Evolutionary conservation across 2,888 invertebrate genomes (phyloP), one percentile per base, ranked within the genome.

Genomic region (Lampropteryx suffumata): DNA sequence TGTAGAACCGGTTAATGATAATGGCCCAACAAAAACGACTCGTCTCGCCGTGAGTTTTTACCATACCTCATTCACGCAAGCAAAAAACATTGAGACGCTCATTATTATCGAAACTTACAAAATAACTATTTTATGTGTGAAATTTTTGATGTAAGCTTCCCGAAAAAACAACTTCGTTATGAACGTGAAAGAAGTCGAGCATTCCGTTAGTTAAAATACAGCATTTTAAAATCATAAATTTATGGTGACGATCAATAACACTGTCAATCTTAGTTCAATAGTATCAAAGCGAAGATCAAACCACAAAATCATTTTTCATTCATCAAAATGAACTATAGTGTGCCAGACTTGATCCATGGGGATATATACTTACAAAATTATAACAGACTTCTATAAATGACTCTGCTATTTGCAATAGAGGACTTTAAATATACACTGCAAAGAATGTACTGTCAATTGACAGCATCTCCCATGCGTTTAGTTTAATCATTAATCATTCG

Each of bases 401-500:
- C 64, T 65, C 68, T 71, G 61, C 69, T 67, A 73, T 80, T 79
- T 73, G 65, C 74, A 79, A 64, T 29, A 69, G 68, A 79, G 79
- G 74, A 70, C 75, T 74, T 71, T 62, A 74, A 76, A 75, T 75
- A 78, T 80, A 76, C 76, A 78, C 74, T 75, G 66, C 50, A 59
- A 73, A 75, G 75, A 76, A 82, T 77, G 66, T 71, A 64, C 73
- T 10, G 76, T 82, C 84, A 80, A 83, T 82, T 81, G 79, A 78
- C 75, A 76, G 80, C 80, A 82, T 82, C 80, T 73, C 72, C 78
- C 73, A 73, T 67, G 72, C 73, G 76, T 72, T 76, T 75, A 82
- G 78, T 71, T 62, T 64, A 64, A 69, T 82, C 89, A 88, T 87
- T 84, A 84, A 89, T 89, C 88, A 90, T 88, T 69, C 49, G 69